A percentile compares a stretch with the other conserved stretches of the same genome.
phyloP scores from a whole-genome alignment of 2,797 vertebrate genomes.

The Cirrhinus mrigala region DNA sequence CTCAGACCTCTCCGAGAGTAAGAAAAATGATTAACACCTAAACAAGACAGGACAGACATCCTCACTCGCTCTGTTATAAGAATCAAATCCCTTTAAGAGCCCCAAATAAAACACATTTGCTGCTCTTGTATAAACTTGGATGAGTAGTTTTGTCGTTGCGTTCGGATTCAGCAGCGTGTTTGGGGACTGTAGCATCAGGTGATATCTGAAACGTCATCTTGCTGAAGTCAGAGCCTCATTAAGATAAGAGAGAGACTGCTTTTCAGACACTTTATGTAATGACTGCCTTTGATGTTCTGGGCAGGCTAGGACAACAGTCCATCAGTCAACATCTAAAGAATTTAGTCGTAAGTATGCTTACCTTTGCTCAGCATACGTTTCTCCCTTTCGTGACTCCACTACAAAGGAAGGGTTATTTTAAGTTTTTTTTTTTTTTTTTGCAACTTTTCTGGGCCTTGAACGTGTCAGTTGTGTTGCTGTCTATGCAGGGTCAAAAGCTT shows the following conservation, averaged over 20 bases:
- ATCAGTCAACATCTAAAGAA: conserved; percentile 26
- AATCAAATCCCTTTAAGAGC: conserved; percentile 24
- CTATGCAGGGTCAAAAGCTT: too few relatives aligned
- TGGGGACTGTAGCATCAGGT: conserved; percentile 14
- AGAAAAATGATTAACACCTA: conserved; percentile 47
- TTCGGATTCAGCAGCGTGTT: not conserved
- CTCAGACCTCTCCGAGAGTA: conserved; percentile 27
- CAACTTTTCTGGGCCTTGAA: too few relatives aligned
- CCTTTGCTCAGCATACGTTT: conserved; percentile 17
- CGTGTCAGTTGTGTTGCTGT: too few relatives aligned
- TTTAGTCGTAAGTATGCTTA: conserved; percentile 22
- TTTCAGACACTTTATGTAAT: conserved; percentile 53
- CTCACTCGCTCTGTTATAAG: not conserved
- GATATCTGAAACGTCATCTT: conserved; percentile 28
- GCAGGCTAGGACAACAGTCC: conserved; percentile 49
- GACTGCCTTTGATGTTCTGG: conserved; percentile 47
- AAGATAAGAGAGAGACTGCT: conserved; percentile 45
- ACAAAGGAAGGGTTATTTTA: not conserved
- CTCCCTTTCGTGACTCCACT: not conserved
- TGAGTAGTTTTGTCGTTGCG: not conserved
- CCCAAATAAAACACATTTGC: conserved; percentile 4
- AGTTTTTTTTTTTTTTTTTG: not conserved
- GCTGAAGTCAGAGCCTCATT: conserved; percentile 30
- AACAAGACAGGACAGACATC: conserved; percentile 44
- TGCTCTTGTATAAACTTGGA: conserved; percentile 19